phyloP scores from a whole-genome alignment of 2,888 invertebrate species.

The Agrochola lota region DNA sequence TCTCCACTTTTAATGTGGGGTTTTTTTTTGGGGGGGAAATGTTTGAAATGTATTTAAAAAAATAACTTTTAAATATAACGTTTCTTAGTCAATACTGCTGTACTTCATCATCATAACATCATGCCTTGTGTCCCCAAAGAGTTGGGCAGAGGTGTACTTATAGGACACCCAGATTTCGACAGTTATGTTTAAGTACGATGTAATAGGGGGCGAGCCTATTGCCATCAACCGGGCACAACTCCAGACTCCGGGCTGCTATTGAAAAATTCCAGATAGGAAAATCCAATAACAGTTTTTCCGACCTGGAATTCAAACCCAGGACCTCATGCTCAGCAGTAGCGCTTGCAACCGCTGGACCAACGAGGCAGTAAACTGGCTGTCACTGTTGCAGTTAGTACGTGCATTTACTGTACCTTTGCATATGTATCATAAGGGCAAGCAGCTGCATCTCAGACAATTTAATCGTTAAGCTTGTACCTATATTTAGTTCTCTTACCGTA shows the following conservation, averaged over 20 bases:
- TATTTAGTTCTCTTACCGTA: not conserved
- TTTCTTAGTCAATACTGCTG: not conserved
- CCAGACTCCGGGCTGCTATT: not conserved
- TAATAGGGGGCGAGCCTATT: not conserved
- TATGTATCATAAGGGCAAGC: not conserved
- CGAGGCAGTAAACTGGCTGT: not conserved
- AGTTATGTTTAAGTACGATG: not conserved
- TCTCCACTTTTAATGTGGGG: conserved; percentile 11
- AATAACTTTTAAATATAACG: not conserved
- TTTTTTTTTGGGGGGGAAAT: not conserved
- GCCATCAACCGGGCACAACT: not conserved
- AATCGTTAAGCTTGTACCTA: not conserved
- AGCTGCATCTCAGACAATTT: not conserved
- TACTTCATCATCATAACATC: not conserved
- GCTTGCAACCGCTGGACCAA: not conserved
- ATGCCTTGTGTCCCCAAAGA: not conserved
- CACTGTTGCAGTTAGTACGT: not conserved
- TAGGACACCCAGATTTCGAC: not conserved
- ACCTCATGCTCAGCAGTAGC: not conserved
- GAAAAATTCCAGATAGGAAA: not conserved
- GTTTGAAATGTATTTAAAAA: not conserved
- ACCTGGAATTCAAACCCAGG: not conserved
- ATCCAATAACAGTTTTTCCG: not conserved
- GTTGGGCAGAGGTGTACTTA: not conserved
- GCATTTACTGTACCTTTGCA: not conserved